phyloP scores from a whole-genome alignment of 2,797 vertebrate genomes.

The Anas capensis region DNA sequence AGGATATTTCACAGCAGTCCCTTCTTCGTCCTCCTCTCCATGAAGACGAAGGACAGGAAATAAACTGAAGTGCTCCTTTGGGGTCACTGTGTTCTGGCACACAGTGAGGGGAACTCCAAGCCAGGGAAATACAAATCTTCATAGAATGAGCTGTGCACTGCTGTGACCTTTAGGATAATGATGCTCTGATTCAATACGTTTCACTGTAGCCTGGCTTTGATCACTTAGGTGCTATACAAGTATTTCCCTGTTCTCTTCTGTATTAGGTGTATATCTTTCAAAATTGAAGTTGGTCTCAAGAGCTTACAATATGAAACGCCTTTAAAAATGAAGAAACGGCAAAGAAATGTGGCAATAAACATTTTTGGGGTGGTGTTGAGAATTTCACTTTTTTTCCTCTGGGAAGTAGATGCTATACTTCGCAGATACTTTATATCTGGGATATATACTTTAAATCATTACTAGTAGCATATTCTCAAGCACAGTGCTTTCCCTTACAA shows the following conservation, averaged over 20 bases:
- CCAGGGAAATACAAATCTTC: background rate
- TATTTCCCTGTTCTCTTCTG: background rate
- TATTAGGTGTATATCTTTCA: background rate
- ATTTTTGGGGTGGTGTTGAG: background rate
- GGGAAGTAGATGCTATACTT: background rate
- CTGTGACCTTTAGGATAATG: background rate
- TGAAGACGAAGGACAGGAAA: background rate
- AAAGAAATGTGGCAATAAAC: background rate
- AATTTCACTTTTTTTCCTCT: rapidly evolving
- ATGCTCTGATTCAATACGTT: background rate
- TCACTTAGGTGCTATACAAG: rapidly evolving
- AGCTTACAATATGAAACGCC: background rate
- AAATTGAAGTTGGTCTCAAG: background rate
- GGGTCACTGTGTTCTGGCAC: background rate
- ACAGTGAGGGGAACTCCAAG: rapidly evolving
- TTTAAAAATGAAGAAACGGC: background rate
- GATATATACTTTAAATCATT: background rate
- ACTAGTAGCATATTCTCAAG: background rate
- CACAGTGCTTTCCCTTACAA: background rate
- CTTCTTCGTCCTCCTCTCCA: background rate
- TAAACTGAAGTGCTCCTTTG: background rate
- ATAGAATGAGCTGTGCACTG: rapidly evolving
- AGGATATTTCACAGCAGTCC: background rate
- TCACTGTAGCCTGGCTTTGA: background rate
- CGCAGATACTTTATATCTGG: too few relatives aligned